These are phyloP conservation scores for Seira musarum DNA, from an alignment of 2,888 invertebrate genomes.

Conservation along the genomic window DNA sequence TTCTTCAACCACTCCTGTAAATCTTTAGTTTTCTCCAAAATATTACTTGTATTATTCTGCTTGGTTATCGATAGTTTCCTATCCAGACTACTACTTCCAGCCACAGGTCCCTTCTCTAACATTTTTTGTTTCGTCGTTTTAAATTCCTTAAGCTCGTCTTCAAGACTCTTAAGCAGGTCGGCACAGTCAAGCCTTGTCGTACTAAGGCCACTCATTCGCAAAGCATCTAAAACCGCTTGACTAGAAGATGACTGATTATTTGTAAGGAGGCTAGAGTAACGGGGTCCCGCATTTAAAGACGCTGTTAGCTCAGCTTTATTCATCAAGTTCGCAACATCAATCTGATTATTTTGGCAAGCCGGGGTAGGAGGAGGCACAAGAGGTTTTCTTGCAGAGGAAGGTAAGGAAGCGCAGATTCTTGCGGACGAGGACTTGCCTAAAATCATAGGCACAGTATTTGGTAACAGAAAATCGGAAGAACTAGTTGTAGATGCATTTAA, in stretches of 20 bases:
- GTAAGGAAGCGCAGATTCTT: slow-evolving; percentile 30
- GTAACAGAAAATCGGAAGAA: slow-evolving; percentile 35
- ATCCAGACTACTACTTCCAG: not conserved
- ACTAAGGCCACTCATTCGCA: slow-evolving; percentile 50
- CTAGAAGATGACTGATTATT: slow-evolving; percentile 27
- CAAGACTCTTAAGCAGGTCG: slow-evolving; percentile 46
- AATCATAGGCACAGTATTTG: slow-evolving; percentile 53
- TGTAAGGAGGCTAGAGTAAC: slow-evolving; percentile 38
- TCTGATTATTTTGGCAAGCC: not conserved
- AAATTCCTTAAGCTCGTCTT: slow-evolving; percentile 58
- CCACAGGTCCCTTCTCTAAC: slow-evolving; percentile 1
- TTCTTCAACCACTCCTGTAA: slow-evolving; percentile 68
- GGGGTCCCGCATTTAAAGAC: not conserved
- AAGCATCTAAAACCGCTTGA: slow-evolving; percentile 47
- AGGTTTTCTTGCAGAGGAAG: slow-evolving; percentile 40
- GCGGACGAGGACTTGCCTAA: slow-evolving; percentile 42
- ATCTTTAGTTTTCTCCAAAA: slow-evolving; percentile 67
- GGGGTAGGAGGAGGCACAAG: slow-evolving; percentile 20
- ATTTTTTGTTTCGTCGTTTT: slow-evolving; percentile 44
- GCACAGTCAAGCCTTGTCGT: slow-evolving; percentile 38
- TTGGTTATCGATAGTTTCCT: slow-evolving; percentile 24
- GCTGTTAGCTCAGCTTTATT: not conserved
- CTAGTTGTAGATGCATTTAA: slow-evolving; percentile 40
- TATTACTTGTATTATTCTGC: slow-evolving; percentile 38
- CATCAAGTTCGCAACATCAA: not conserved